These are phyloP conservation scores for Oligia fasciuncula DNA, from an alignment of 2,888 invertebrate genomes.

Conservation along the genomic window DNA sequence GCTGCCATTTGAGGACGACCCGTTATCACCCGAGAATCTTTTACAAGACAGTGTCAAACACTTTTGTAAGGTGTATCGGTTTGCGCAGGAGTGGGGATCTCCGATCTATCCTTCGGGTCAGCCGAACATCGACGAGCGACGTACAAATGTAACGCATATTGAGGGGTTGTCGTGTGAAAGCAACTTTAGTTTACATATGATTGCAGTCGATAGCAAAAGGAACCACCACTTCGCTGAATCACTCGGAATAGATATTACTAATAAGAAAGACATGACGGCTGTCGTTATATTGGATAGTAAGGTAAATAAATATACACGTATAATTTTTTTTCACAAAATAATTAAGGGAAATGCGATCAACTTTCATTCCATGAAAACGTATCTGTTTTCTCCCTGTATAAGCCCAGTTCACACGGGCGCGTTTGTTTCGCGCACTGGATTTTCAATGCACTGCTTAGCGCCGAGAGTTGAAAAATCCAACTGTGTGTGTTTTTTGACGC, in stretches of 20 bases:
- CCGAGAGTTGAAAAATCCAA: neutral
- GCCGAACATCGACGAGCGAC: slow-evolving; percentile 57
- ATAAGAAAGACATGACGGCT: slow-evolving; percentile 91
- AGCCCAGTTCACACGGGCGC: neutral
- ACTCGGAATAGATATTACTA: slow-evolving; percentile 92
- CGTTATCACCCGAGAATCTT: slow-evolving; percentile 88
- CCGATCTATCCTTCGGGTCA: slow-evolving; percentile 77
- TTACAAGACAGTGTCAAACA: slow-evolving; percentile 81
- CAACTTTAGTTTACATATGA: slow-evolving; percentile 81
- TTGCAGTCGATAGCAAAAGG: slow-evolving; percentile 93
- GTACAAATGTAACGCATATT: slow-evolving; percentile 77
- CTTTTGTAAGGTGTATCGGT: slow-evolving; percentile 81
- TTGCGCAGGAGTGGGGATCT: slow-evolving; percentile 82
- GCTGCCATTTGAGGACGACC: slow-evolving; percentile 86
- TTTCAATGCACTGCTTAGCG: neutral
- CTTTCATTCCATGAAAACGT: neutral
- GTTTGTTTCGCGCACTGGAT: neutral
- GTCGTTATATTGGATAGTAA: slow-evolving; percentile 93
- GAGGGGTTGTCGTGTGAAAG: slow-evolving; percentile 86
- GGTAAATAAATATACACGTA: slow-evolving; percentile 82
- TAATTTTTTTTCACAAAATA: neutral
- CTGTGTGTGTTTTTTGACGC: neutral
- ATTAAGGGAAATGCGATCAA: neutral
- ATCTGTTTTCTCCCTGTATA: neutral
- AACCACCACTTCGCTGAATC: slow-evolving; percentile 94